Percentiles rank a stretch among this genome's conserved stretches.
Evolutionary conservation across 2,888 invertebrate species (phyloP).

Genomic region (Diplolepis rosae): DNA sequence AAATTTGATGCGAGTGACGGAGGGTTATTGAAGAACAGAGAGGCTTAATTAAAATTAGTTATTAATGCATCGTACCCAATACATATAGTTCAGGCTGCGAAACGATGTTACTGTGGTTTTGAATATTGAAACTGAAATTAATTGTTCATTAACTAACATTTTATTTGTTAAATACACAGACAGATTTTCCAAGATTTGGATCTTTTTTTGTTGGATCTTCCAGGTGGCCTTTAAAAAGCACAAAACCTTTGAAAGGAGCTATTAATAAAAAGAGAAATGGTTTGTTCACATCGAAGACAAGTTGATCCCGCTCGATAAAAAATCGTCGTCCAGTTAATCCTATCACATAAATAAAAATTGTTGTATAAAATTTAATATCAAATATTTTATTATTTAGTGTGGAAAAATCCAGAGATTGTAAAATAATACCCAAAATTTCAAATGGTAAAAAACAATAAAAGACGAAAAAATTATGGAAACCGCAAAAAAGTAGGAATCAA

Average conservation of each 20-base stretch:
- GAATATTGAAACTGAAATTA: too few species aligned
- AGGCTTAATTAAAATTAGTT: too few species aligned
- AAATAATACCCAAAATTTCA: neutral
- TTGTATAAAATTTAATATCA: neutral
- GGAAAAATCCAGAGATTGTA: neutral
- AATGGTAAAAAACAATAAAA: neutral
- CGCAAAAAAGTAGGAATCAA: too few species aligned
- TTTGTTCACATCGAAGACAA: constrained; percentile 33
- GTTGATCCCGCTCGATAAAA: neutral
- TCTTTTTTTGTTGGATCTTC: neutral
- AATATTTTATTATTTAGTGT: neutral
- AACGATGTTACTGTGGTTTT: too few species aligned
- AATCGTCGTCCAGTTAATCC: constrained; percentile 14
- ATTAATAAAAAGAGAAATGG: constrained; percentile 35
- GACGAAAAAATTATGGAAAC: too few species aligned
- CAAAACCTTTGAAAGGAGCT: neutral
- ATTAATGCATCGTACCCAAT: too few species aligned
- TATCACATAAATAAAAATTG: constrained; percentile 3
- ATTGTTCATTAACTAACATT: neutral
- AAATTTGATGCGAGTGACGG: too few species aligned
- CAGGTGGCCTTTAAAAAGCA: constrained; percentile 8
- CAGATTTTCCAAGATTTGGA: neutral
- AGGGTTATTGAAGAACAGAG: too few species aligned
- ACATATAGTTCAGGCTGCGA: too few species aligned
- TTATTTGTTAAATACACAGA: neutral